Percentiles rank a stretch among this genome's conserved stretches.
Conservation (phyloP, 1,140 invertebrate species). For the Calosoma granatense region DNA sequence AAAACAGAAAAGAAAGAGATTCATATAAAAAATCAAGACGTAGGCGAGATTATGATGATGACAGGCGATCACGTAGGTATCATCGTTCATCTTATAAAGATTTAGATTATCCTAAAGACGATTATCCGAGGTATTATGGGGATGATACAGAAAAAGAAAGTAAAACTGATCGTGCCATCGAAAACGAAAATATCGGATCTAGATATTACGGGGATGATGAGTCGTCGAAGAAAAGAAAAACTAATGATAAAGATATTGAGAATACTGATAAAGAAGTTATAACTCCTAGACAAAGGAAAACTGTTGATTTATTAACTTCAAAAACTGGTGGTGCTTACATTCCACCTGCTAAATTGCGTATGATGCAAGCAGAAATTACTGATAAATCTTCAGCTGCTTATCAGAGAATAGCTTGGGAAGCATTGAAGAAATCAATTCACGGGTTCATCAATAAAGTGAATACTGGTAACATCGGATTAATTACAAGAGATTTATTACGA, state of each 20-base stretch:
- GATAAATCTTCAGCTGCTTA: slow-evolving; percentile 88
- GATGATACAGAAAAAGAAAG: slow-evolving; percentile 20
- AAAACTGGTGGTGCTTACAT: slow-evolving; percentile 96
- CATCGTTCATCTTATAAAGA: neutral
- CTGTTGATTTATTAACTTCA: slow-evolving; percentile 66
- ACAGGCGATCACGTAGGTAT: neutral
- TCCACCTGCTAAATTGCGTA: slow-evolving; percentile 85
- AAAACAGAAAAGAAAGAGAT: neutral
- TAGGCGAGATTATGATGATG: neutral
- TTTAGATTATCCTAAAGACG: slow-evolving; percentile 11
- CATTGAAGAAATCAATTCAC: slow-evolving; percentile 97
- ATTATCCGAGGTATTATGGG: slow-evolving; percentile 29
- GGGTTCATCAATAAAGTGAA: slow-evolving; percentile 98
- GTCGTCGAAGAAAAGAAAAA: slow-evolving; percentile 13
- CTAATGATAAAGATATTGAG: slow-evolving; percentile 17
- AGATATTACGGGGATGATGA: slow-evolving; percentile 24
- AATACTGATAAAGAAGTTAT: slow-evolving; percentile 21
- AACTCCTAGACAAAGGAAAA: slow-evolving; percentile 40
- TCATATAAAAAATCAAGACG: slow-evolving; percentile 10
- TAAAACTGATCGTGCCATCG: slow-evolving; percentile 29
- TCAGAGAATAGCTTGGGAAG: slow-evolving; percentile 97
- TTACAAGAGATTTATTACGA: slow-evolving; percentile 82
- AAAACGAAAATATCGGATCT: slow-evolving; percentile 23
- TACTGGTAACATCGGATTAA: slow-evolving; percentile 86
- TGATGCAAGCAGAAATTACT: slow-evolving; percentile 91